Base-by-base conservation (phyloP, 2,797 vertebrate genomes). In the Kryptolebias ocellatus region DNA sequence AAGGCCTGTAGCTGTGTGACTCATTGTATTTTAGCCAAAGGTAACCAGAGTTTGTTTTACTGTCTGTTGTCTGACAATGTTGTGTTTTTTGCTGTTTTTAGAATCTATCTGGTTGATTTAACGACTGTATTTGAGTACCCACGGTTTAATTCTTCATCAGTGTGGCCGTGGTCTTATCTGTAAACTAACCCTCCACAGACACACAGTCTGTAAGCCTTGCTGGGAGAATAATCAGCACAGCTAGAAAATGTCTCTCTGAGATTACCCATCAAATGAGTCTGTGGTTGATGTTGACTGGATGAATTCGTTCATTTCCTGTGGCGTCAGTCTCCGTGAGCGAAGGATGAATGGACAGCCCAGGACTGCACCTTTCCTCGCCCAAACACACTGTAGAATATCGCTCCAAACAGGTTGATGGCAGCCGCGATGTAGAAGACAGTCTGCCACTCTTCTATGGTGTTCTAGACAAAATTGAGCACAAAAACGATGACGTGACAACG, bases 361-460 rank as follows among this genome's bases (percentile, higher is more conserved):
- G 88, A 90, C 83, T 99, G 98, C 59, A 98, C 94, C 50, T 91
- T 93, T 31, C 98, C 98, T 76, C 88, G 93, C 71, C 94, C 95
- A 54, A 99, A 96, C n/a, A 94, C 16, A 0, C 92, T 87, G 91
- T 97, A 99, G 92, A 98, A 93, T 52, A 91, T n/a, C 0, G 97
- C 96, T 77, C 98, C 98, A 45, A 96, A 93, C 15, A 97, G 49
- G 83, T 99, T 96, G 88, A 99, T 96, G 64, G 77, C 91, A 70
- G 96, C 97, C 53, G 97, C 96, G 16, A 99, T 98, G 89, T 93
- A 97, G 92, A 99, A 99, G 39, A 99, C 98, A 0, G 58, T 90
- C 84, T 95, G 95, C 98, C 98, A 99, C 68, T 99, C 96, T 77
- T 79, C 89, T 50, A 97, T 93, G 34, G 96, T 97, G 83, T 97